phyloP scores from a whole-genome alignment of 2,888 invertebrate genomes.

The Athalia rosae region DNA sequence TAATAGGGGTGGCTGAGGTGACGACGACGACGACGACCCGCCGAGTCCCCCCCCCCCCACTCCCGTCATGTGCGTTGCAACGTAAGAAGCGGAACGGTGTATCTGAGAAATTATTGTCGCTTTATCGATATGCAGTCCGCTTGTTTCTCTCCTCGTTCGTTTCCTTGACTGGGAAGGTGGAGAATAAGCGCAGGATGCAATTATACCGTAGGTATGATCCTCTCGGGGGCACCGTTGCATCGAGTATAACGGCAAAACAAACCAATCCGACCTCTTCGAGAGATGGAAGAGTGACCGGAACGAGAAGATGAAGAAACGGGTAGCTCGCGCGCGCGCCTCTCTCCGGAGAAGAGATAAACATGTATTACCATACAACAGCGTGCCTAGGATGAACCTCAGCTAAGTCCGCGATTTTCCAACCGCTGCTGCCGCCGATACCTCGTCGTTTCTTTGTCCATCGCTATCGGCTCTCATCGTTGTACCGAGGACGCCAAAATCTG shows the following conservation, averaged over 20 bases:
- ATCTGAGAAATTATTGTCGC: not conserved
- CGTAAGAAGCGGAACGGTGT: not conserved
- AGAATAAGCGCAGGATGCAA: slow-evolving; percentile 22
- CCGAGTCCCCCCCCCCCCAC: no score
- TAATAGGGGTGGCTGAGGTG: slow-evolving; percentile 36
- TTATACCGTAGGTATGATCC: slow-evolving; percentile 32
- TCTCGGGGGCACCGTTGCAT: not conserved
- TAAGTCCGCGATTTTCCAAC: slow-evolving; percentile 25
- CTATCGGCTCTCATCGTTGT: not conserved
- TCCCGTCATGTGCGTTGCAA: not conserved
- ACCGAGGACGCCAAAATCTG: no score
- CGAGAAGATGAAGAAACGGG: slow-evolving; percentile 34
- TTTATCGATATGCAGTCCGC: no score
- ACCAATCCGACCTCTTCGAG: slow-evolving; percentile 37
- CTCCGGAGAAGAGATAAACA: slow-evolving; percentile 58
- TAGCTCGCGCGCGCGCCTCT: slow-evolving; percentile 8
- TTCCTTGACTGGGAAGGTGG: not conserved
- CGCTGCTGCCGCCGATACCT: not conserved
- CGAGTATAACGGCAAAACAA: slow-evolving; percentile 36
- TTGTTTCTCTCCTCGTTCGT: no score
- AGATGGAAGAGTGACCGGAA: slow-evolving; percentile 12
- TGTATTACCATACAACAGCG: slow-evolving; percentile 74
- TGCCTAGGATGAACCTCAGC: slow-evolving; percentile 59
- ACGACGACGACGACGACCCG: no score
- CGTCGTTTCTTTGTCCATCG: slow-evolving; percentile 17